These are phyloP conservation scores for Syncerus caffer DNA, from an alignment of 2,797 vertebrate species.

Conservation along the genomic window DNA sequence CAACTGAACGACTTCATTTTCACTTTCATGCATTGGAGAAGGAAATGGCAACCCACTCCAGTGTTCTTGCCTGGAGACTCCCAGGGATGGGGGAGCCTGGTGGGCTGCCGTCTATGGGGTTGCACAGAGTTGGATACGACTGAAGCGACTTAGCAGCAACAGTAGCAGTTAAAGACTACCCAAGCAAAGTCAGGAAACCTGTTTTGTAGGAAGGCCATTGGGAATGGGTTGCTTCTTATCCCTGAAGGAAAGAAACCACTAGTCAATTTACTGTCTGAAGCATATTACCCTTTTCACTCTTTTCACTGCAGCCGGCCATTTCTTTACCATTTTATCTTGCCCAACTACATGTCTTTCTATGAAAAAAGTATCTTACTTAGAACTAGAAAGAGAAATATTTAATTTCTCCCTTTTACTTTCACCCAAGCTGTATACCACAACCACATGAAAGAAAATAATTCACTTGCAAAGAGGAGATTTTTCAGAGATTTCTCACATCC, in stretches of 20 bases:
- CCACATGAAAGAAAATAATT: neutral
- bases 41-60: no score
- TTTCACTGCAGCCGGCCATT: neutral
- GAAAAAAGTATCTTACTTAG: neutral
- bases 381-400: neutral
- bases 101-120: no score
- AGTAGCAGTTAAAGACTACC: neutral
- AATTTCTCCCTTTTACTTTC: neutral
- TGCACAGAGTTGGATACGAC: no score
- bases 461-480: neutral
- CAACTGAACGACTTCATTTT: no score
- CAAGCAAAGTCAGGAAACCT: neutral
- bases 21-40: no score
- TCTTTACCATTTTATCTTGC: neutral
- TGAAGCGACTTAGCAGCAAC: no score
- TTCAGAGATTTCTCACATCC: neutral
- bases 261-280: neutral
- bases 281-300: neutral
- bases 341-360: neutral
- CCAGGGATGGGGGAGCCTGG: no score
- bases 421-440: neutral
- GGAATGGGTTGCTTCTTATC: neutral
- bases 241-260: neutral
- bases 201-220: neutral
- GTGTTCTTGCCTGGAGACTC: no score